A percentile compares a stretch with the other conserved stretches of the same genome.
These are phyloP conservation scores for Alaudala cheleensis DNA, from an alignment of 2,113 vertebrate genomes.

Conservation along the genomic window DNA sequence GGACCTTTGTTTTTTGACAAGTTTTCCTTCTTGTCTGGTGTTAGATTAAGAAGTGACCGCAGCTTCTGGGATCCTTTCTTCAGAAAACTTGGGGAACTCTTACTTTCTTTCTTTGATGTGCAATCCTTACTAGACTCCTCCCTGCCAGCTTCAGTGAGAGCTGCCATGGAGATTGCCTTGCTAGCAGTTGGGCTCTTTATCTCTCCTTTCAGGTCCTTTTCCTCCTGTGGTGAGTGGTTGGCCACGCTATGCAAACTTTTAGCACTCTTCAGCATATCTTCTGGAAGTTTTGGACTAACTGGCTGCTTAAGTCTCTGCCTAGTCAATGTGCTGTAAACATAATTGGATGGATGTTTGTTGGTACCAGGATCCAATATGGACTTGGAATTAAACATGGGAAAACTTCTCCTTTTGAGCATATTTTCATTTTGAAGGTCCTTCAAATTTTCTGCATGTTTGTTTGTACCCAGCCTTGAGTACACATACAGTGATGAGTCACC, in stretches of 20 bases:
- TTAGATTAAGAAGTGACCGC: constrained; percentile 85
- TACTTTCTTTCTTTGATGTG: constrained; percentile 71
- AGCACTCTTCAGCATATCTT: constrained; percentile 60
- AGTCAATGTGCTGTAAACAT: constrained; percentile 79
- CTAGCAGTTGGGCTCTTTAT: constrained; percentile 61
- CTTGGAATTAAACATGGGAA: constrained; percentile 83
- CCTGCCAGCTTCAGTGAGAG: constrained; percentile 69
- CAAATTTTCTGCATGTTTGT: constrained; percentile 60
- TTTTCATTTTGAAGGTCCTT: constrained; percentile 76
- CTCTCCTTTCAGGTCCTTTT: constrained; percentile 70
- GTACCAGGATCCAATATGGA: constrained; percentile 69
- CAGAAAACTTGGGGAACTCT: constrained; percentile 79
- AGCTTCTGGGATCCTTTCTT: constrained; percentile 88
- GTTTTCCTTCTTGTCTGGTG: constrained; percentile 83
- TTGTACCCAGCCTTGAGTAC: constrained; percentile 74
- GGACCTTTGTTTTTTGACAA: constrained; percentile 75
- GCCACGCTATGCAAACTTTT: constrained; percentile 74
- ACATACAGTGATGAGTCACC: constrained; percentile 64
- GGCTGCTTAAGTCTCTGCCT: constrained; percentile 73
- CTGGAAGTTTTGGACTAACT: constrained; percentile 58
- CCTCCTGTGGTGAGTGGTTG: constrained; percentile 74
- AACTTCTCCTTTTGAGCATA: constrained; percentile 86
- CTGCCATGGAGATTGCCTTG: constrained; percentile 82
- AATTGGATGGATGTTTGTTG: constrained; percentile 69
- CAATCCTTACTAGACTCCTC: constrained; percentile 72